phyloP scores from a whole-genome alignment of 35 echinoderm and acorn worm species.

The Lytechinus variegatus region DNA sequence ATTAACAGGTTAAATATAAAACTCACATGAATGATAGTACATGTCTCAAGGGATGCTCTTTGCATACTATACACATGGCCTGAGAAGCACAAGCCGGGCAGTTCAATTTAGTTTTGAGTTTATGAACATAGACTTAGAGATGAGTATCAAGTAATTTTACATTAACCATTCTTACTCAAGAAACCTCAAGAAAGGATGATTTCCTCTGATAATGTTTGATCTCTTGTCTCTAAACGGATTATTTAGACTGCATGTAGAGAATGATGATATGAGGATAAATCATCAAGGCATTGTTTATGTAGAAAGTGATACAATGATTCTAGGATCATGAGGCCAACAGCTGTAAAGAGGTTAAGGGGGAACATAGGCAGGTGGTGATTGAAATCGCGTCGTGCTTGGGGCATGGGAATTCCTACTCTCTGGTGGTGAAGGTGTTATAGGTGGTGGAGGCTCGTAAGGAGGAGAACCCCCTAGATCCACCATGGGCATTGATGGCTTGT shows the following conservation, averaged over 20 bases:
- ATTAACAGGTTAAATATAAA: neutral
- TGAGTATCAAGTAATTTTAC: neutral
- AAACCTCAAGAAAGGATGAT: neutral
- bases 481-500: conserved; percentile 88
- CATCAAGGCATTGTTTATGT: conserved; percentile 43
- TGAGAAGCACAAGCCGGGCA: neutral
- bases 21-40: neutral
- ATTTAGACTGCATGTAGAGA: neutral
- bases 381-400: conserved; percentile 80
- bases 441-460: conserved; percentile 82
- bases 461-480: conserved; percentile 82
- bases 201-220: neutral
- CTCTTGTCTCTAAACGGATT: neutral
- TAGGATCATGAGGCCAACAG: neutral
- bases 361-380: conserved; percentile 92
- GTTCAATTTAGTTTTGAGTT: neutral
- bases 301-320: neutral
- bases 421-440: conserved; percentile 76
- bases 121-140: neutral
- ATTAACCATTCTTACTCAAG: neutral
- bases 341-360: conserved; percentile 60
- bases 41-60: neutral
- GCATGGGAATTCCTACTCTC: conserved; percentile 80
- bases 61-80: neutral
- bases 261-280: neutral